Evolutionary conservation across 2,113 vertebrate genomes (phyloP).

Genomic region (Circaetus gallicus): DNA sequence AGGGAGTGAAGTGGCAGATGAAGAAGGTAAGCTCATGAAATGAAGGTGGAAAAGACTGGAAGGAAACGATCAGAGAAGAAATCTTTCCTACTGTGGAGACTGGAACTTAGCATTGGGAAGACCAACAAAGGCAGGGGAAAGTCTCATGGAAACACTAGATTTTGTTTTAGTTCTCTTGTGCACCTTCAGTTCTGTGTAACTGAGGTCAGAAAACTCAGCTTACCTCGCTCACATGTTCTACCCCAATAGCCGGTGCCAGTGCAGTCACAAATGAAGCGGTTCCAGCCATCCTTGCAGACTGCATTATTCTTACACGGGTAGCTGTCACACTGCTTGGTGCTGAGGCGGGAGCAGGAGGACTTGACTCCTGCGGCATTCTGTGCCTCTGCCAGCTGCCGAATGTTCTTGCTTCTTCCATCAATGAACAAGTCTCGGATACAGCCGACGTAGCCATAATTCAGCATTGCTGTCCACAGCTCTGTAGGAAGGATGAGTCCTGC

Average conservation of each 20-base stretch:
- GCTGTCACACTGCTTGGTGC: conserved; percentile 90
- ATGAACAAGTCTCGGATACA: conserved; percentile 96
- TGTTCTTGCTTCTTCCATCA: conserved; percentile 94
- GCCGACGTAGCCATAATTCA: conserved; percentile 96
- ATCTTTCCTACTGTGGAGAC: background rate
- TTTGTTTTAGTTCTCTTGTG: background rate
- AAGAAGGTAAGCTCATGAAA: background rate
- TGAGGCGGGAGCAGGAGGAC: conserved; percentile 85
- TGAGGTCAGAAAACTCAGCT: background rate
- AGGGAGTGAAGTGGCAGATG: background rate
- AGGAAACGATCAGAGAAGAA: background rate
- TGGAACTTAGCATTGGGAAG: background rate
- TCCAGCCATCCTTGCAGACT: conserved; percentile 93
- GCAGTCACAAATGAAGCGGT: conserved; percentile 96
- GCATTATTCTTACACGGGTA: conserved; percentile 93
- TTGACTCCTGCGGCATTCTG: conserved; percentile 90
- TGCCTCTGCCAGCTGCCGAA: conserved; percentile 88
- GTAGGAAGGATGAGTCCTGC: conserved; percentile 91
- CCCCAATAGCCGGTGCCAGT: conserved; percentile 93
- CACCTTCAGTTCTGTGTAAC: background rate
- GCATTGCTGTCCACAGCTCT: conserved; percentile 96
- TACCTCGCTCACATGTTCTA: conserved; percentile 90
- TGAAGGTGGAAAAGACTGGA: background rate
- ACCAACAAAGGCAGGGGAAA: background rate
- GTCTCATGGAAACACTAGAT: background rate